Evolutionary conservation across 2,888 invertebrate species (phyloP).

Genomic region (Dinocampus coccinellae): DNA sequence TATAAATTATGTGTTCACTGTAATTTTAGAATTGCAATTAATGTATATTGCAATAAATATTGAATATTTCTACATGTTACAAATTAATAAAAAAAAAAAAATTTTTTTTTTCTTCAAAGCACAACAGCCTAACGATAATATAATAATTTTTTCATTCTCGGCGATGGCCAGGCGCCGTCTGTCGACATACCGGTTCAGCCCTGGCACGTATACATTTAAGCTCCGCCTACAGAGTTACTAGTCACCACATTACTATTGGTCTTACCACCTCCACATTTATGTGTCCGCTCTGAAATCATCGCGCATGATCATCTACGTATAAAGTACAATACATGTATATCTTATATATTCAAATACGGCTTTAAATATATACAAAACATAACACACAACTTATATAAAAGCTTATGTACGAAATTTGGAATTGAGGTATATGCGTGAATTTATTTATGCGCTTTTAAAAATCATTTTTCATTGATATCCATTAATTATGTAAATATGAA

Average conservation of each 20-base stretch:
- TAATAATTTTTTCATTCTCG: slow-evolving; percentile 42
- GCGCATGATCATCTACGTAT: not conserved
- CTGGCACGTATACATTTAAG: slow-evolving; percentile 53
- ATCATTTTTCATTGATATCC: too few relatives aligned
- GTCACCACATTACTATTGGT: slow-evolving; percentile 45
- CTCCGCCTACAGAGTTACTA: slow-evolving; percentile 56
- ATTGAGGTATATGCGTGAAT: not conserved
- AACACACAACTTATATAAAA: not conserved
- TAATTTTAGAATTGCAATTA: too few relatives aligned
- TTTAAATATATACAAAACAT: not conserved
- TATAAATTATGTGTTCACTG: not conserved
- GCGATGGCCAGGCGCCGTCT: slow-evolving; percentile 66
- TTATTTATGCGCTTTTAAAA: too few relatives aligned
- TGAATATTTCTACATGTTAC: too few relatives aligned
- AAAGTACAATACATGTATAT: not conserved
- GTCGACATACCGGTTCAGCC: slow-evolving; percentile 48
- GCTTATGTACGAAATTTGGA: not conserved
- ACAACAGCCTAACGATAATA: not conserved
- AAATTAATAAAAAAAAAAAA: not conserved
- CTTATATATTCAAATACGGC: not conserved
- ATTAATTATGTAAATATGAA: too few relatives aligned
- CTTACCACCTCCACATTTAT: slow-evolving; percentile 44
- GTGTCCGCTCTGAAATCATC: not conserved
- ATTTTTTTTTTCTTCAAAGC: not conserved
- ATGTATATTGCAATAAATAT: too few relatives aligned